phyloP scores from a whole-genome alignment of 2,797 vertebrate species.

The Myripristis murdjan region DNA sequence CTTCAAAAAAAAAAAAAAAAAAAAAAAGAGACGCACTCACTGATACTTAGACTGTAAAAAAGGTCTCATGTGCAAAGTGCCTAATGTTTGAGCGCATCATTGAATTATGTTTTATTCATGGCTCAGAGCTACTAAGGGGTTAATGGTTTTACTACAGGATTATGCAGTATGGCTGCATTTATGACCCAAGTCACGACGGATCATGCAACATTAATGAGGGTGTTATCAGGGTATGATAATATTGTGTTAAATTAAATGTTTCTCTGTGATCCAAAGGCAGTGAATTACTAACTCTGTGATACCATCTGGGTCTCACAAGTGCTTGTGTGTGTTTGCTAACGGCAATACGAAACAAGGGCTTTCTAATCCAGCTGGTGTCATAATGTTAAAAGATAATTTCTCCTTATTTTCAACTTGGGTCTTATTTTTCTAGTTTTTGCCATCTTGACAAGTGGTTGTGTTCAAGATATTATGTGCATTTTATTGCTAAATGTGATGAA shows the following conservation, averaged over 20 bases:
- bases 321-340: not conserved
- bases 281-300: not conserved
- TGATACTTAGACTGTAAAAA: constrained; percentile 61
- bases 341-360: not conserved
- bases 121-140: constrained; percentile 30
- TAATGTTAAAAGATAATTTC: not conserved
- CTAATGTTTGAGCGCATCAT: constrained; percentile 48
- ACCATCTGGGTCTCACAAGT: constrained; percentile 16
- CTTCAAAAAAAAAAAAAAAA: constrained; percentile 27
- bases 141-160: constrained; percentile 56
- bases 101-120: constrained; percentile 63
- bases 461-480: no score
- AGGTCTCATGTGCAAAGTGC: constrained; percentile 38
- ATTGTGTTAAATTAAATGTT: constrained; percentile 2
- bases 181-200: constrained; percentile 48
- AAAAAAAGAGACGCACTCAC: no score
- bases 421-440: no score
- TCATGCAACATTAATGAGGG: constrained; percentile 58
- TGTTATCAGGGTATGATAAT: constrained; percentile 27
- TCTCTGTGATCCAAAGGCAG: constrained; percentile 17
- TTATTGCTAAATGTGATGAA: no score
- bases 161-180: constrained; percentile 44
- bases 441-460: no score
- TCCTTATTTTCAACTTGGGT: no score
- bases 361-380: constrained; percentile 3